Percentiles rank a stretch among this genome's conserved stretches.
Conservation (phyloP, 2,797 vertebrate species). For the Enteromius unitaeniatus region DNA sequence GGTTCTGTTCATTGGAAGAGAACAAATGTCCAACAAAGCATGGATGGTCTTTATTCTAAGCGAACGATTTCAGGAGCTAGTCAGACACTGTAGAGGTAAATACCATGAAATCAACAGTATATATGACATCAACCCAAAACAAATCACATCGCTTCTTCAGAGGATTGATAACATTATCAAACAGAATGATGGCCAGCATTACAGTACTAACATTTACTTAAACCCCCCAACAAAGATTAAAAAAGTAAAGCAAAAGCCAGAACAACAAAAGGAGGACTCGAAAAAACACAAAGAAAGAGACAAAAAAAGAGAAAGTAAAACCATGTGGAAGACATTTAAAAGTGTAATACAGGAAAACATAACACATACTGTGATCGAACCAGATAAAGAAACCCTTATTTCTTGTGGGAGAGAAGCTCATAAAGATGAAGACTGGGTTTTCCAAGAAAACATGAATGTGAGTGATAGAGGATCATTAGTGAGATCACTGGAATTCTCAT, state of each 20-base stretch:
- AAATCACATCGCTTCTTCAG: constrained; percentile 64
- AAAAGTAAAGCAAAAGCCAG: background rate
- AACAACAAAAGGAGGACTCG: background rate
- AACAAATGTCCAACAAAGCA: constrained; percentile 11
- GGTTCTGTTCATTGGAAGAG: constrained; percentile 65
- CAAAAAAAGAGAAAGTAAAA: background rate
- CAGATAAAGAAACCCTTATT: background rate
- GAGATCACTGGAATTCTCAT: background rate
- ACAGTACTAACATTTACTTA: constrained; percentile 9
- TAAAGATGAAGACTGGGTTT: background rate
- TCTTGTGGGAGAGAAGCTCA: background rate
- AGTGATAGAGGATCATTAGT: background rate
- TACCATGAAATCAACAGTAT: constrained; percentile 64
- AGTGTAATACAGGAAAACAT: background rate
- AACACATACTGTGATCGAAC: background rate
- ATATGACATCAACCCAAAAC: constrained; percentile 43
- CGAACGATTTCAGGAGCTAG: background rate
- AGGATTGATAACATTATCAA: constrained; percentile 57
- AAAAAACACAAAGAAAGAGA: background rate
- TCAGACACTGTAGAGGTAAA: constrained; percentile 30
- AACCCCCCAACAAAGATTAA: background rate
- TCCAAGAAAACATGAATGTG: background rate
- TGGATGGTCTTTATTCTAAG: constrained; percentile 24
- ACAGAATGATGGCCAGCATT: constrained; percentile 55
- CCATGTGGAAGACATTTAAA: background rate